Conservation (phyloP, 30 jellyfish, hydroid and myxozoan genomes). For the Cassiopea andromeda region DNA sequence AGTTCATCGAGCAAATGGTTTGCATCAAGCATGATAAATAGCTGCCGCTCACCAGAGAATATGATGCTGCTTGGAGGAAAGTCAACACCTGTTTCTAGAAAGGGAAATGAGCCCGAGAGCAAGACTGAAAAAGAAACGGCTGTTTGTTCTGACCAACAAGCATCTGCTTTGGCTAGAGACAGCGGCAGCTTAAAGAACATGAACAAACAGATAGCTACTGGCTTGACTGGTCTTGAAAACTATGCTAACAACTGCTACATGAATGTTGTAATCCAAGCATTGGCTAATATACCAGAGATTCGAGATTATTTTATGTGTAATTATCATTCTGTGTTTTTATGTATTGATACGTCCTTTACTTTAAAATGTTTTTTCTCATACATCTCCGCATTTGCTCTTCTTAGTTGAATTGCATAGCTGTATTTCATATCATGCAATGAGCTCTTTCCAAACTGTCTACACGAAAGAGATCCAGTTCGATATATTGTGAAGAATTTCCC, state of each 20-base stretch:
- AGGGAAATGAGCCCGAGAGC: constrained; percentile 56
- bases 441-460: too few species aligned
- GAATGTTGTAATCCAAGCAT: constrained; percentile 90
- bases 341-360: too few species aligned
- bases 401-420: too few species aligned
- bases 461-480: too few species aligned
- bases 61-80: constrained; percentile 87
- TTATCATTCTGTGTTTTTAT: not conserved
- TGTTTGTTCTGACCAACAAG: constrained; percentile 44
- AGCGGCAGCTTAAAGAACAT: constrained; percentile 33
- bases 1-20: not conserved
- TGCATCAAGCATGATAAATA: not conserved
- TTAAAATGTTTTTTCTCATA: too few species aligned
- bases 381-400: too few species aligned
- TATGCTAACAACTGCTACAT: constrained; percentile 92
- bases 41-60: constrained; percentile 14
- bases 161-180: constrained; percentile 30
- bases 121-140: constrained; percentile 59
- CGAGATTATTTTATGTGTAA: constrained; percentile 75
- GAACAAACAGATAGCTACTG: constrained; percentile 57
- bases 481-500: too few species aligned
- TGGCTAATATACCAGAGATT: constrained; percentile 87
- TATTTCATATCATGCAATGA: too few species aligned
- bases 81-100: constrained; percentile 83
- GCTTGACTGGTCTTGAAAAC: constrained; percentile 88